Evolutionary conservation across 2,113 vertebrate genomes (phyloP).

Genomic region (Mionectes macconnelli): DNA sequence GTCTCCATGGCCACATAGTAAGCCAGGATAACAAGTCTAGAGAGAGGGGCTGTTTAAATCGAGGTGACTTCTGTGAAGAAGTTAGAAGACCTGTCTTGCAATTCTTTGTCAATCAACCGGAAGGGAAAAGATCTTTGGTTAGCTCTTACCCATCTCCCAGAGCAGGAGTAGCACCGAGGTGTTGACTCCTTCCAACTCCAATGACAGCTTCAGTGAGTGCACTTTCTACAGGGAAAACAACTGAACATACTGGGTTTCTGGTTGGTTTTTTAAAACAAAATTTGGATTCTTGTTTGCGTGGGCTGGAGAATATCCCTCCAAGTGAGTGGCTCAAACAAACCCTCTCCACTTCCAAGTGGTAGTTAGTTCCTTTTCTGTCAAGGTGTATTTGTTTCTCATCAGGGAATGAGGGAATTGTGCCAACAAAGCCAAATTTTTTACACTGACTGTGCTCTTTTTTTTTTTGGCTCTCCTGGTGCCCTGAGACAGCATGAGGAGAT

Average conservation of each 20-base stretch:
- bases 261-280: background rate
- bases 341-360: background rate
- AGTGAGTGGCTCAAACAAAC: background rate
- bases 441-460: background rate
- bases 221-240: background rate
- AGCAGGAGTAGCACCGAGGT: background rate
- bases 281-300: background rate
- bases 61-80: background rate
- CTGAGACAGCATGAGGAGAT: background rate
- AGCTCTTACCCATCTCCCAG: background rate
- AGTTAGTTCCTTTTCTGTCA: background rate
- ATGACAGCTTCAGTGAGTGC: fast-evolving
- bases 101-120: background rate
- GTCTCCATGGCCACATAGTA: fast-evolving
- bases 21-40: background rate
- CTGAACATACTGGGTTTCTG: fast-evolving
- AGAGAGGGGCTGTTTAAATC: background rate
- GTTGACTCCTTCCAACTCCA: background rate
- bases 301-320: background rate
- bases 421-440: background rate
- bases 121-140: background rate
- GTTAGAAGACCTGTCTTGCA: background rate
- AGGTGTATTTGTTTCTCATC: background rate
- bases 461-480: background rate
- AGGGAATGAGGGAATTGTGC: background rate